Percentiles rank a stretch among this genome's conserved stretches.
Evolutionary conservation across 2,113 vertebrate genomes (phyloP).

Genomic region (Centropus bengalensis): DNA sequence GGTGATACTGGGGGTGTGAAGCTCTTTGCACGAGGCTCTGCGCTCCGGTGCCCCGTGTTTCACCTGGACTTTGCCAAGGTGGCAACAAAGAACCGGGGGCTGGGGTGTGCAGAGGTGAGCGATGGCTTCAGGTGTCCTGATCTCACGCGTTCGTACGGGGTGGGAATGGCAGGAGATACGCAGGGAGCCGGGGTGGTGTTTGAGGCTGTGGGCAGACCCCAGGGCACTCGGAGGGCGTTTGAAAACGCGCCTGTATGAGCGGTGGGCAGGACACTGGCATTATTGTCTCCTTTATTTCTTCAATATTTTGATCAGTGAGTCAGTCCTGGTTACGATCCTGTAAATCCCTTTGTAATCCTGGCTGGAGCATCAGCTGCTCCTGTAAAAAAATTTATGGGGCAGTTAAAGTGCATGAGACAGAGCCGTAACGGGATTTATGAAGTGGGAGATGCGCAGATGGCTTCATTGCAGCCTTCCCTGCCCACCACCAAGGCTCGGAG

Average conservation of each 20-base stretch:
- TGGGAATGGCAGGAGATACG: neutral
- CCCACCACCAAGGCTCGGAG: neutral
- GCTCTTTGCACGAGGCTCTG: neutral
- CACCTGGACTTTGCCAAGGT: neutral
- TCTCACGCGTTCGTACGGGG: neutral
- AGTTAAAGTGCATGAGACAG: slow-evolving; percentile 59
- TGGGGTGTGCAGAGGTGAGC: neutral
- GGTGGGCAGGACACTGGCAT: neutral
- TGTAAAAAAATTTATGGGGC: slow-evolving; percentile 65
- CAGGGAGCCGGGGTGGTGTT: neutral
- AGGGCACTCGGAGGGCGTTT: neutral
- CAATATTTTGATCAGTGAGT: slow-evolving; percentile 62
- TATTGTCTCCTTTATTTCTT: slow-evolving; percentile 40
- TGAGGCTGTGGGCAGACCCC: neutral
- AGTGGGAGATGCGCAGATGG: slow-evolving; percentile 62
- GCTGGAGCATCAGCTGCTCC: slow-evolving; percentile 50
- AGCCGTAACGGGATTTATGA: slow-evolving; percentile 68
- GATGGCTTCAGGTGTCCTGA: neutral
- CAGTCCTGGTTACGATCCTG: slow-evolving; percentile 35
- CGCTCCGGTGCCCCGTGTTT: accelerated
- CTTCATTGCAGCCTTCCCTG: slow-evolving; percentile 13
- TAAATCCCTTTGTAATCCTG: slow-evolving; percentile 67
- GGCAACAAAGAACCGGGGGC: accelerated
- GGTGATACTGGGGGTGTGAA: neutral
- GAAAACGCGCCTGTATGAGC: neutral